Evolutionary conservation across 2,797 vertebrate genomes (phyloP), one percentile per base, ranked within the genome.

Genomic region (Sardinella longiceps): DNA sequence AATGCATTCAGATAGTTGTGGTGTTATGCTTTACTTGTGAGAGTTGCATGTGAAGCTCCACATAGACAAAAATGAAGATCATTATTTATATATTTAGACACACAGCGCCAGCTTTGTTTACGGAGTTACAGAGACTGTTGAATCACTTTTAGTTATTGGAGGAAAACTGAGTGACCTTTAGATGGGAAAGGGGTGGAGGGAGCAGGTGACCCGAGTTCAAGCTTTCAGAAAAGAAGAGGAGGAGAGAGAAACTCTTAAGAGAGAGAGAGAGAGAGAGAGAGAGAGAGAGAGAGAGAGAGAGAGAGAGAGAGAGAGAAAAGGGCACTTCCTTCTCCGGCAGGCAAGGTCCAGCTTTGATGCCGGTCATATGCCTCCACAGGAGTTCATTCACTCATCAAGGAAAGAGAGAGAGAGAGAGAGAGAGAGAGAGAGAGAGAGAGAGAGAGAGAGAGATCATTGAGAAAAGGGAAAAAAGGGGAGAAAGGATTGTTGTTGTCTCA

Each of bases 131-230:
- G 20, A 51, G 50, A 53, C 18, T 53, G 51, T 53, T 53, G 51
- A 3, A 53, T 23, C 20, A 56, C 53, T 53, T 56, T 20, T 56
- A n/a, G 18, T 56, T 56, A n/a, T 56, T 23, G 23, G 53, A 56
- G 60, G 84, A 43, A 85, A 87, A 80, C 83, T 43, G 9, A 30
- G 28, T 89, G 88, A 87, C 83, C 88, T 86, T 83, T 87, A 25
- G 63, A 18, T 14, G 10, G 10, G 63, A 37, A 12, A 1, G 28
- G 12, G 83, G 81, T 81, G 82, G 56, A 56, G 85, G 82, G 77
- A 80, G 83, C 48, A 70, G 83, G 81, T 80, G 84, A 82, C 80
- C 87, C 63, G 82, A 82, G 86, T 87, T 86, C 86, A 86, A 60
- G 84, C 74, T 58, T 74, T 84, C 86, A 18, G 80, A 84, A 89